These are phyloP conservation scores for Anthopleura sola DNA, from an alignment of 64 coral and sea anemone species.

Conservation along the genomic window DNA sequence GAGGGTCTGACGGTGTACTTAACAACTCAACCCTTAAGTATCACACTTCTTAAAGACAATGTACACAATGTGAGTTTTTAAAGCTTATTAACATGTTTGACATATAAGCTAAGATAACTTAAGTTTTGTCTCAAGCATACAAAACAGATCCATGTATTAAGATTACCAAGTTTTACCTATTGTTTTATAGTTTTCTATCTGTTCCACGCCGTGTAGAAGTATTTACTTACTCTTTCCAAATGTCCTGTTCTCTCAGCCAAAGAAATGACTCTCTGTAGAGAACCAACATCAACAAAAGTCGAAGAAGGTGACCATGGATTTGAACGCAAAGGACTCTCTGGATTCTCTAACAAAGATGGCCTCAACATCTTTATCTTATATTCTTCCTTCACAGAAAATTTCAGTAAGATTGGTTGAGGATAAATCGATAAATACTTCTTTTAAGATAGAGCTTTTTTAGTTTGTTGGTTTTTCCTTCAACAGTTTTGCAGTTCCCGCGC, in stretches of 20 bases:
- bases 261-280: constrained; percentile 61
- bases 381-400: background rate
- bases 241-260: constrained; percentile 74
- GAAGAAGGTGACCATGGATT: constrained; percentile 93
- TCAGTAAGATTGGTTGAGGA: background rate
- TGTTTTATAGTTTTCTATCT: background rate
- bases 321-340: background rate
- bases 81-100: too few relatives aligned
- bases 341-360: constrained; percentile 15
- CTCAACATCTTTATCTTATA: background rate
- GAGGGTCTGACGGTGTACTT: background rate
- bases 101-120: too few relatives aligned
- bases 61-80: too few relatives aligned
- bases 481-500: constrained; percentile 48
- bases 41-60: too few relatives aligned
- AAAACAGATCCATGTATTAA: too few relatives aligned
- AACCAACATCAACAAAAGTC: constrained; percentile 80
- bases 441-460: background rate
- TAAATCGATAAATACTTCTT: background rate
- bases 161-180: too few relatives aligned
- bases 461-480: background rate
- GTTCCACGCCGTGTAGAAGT: background rate
- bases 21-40: too few relatives aligned
- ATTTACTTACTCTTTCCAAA: constrained; percentile 15
- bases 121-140: too few relatives aligned